Conservation (phyloP, 1,140 invertebrate genomes). For the Saccostrea glomerata region DNA sequence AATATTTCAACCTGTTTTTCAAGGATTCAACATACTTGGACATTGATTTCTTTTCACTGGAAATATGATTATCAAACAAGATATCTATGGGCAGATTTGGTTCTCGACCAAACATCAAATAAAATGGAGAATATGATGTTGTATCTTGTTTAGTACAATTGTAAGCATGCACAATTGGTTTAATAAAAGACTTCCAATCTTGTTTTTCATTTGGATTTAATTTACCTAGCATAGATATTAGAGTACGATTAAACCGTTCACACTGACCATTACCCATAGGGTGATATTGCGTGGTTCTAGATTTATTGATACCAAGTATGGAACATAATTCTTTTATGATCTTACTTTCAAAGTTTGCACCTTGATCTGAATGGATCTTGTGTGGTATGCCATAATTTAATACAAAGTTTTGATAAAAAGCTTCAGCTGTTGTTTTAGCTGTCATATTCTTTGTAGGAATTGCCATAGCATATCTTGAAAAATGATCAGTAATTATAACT, state of each 20-base stretch:
- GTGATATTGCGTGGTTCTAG: constrained; percentile 1
- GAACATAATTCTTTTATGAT: neutral
- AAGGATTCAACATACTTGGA: constrained; percentile 35
- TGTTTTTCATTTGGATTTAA: neutral
- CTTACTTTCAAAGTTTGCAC: neutral
- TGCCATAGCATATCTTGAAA: neutral
- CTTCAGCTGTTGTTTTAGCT: neutral
- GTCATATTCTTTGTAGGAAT: neutral
- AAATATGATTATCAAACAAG: neutral
- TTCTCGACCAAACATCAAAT: constrained; percentile 44
- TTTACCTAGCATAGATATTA: constrained; percentile 52
- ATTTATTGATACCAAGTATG: neutral
- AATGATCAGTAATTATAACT: neutral
- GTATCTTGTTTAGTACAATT: constrained; percentile 7
- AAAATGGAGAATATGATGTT: constrained; percentile 24
- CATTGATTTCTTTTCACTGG: neutral
- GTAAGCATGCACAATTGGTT: constrained; percentile 23
- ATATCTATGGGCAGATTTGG: constrained; percentile 25
- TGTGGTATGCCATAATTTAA: neutral
- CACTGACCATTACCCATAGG: neutral
- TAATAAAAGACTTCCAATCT: constrained; percentile 13
- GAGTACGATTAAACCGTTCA: constrained; percentile 30
- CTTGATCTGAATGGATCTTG: neutral
- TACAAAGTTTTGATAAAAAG: neutral
- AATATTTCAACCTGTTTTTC: constrained; percentile 9